Evolutionary conservation across 2,113 vertebrate genomes (phyloP).

Genomic region (Pyxicephalus adspersus): DNA sequence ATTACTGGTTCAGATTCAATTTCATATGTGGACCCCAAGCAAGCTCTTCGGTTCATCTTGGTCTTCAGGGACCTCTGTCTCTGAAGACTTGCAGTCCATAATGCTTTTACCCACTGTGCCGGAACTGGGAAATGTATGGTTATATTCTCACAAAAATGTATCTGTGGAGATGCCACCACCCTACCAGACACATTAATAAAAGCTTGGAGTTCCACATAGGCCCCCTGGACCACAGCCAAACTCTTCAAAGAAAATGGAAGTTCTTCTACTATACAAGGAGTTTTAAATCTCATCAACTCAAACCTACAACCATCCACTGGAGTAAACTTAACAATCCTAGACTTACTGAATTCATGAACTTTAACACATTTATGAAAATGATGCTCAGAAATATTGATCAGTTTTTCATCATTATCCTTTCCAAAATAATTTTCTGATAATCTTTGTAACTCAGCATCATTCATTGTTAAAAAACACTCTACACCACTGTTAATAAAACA

Average conservation of each 20-base stretch:
- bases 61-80: conserved; percentile 91
- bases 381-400: conserved; percentile 83
- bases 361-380: conserved; percentile 87
- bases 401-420: conserved; percentile 73
- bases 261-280: conserved; percentile 69
- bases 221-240: conserved; percentile 87
- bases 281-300: conserved; percentile 91
- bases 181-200: conserved; percentile 84
- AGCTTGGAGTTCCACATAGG: conserved; percentile 90
- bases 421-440: conserved; percentile 77
- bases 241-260: conserved; percentile 90
- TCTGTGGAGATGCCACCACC: conserved; percentile 60
- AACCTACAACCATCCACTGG: conserved; percentile 86
- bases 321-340: conserved; percentile 82
- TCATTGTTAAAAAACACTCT: conserved; percentile 90
- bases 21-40: conserved; percentile 80
- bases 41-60: conserved; percentile 90
- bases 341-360: conserved; percentile 78
- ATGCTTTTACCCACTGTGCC: conserved; percentile 87
- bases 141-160: conserved; percentile 83
- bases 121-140: conserved; percentile 88
- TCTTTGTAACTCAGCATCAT: conserved; percentile 83
- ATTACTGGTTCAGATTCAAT: conserved; percentile 84
- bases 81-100: conserved; percentile 88
- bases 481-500: conserved; percentile 83